phyloP scores from a whole-genome alignment of 2,797 vertebrate species.

The Dendrocincla tyrannina region DNA sequence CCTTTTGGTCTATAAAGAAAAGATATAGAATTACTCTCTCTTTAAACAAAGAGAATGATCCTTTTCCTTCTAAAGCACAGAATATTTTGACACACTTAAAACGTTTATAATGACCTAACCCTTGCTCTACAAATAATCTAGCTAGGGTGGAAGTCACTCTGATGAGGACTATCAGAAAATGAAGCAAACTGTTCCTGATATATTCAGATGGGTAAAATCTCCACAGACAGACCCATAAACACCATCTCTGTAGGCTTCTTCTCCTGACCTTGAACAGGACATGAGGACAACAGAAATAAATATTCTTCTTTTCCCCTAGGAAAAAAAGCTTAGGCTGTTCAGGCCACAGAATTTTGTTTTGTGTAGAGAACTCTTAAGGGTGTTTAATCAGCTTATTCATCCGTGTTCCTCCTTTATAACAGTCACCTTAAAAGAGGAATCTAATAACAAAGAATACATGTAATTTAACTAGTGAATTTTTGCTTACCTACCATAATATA shows the following conservation, averaged over 20 bases:
- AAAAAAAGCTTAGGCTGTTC: neutral
- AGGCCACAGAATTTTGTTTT: constrained; percentile 26
- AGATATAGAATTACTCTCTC: neutral
- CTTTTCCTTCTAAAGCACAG: neutral
- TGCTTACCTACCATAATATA: neutral
- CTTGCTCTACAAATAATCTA: neutral
- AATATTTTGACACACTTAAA: neutral
- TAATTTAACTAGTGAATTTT: neutral
- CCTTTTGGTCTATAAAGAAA: neutral
- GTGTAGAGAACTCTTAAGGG: neutral
- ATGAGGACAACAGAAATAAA: neutral
- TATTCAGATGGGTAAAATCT: neutral
- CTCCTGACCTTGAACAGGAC: neutral
- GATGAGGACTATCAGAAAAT: neutral
- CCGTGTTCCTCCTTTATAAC: constrained; percentile 26
- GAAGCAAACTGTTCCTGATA: neutral
- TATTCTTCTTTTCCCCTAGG: neutral
- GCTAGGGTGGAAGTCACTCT: neutral
- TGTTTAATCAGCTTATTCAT: constrained; percentile 55
- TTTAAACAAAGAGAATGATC: neutral
- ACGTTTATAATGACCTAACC: neutral
- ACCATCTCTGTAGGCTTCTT: neutral
- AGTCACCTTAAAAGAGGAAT: constrained; percentile 3
- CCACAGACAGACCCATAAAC: neutral
- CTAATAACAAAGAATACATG: constrained; percentile 9